Base-by-base conservation (phyloP, 2,113 vertebrate species). In the Daboia siamensis region DNA sequence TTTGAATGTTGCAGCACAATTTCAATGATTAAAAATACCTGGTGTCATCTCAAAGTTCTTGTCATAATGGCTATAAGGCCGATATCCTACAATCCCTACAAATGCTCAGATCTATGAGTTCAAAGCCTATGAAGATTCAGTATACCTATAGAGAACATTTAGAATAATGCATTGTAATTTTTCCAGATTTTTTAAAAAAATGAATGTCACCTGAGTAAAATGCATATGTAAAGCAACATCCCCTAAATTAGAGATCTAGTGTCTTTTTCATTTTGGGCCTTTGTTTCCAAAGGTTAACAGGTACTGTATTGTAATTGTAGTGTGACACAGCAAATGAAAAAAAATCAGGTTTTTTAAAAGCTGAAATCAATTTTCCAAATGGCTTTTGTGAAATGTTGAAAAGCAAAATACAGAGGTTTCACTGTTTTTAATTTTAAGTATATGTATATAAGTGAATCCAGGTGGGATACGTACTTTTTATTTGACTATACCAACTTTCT, bases 361-460 rank as follows among this genome's bases (percentile, higher is more conserved):
- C 57, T 86, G 95, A 95, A 96, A 97, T 97, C 97, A 97, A 98
- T 97, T 98, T 97, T 93, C 96, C 94, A 96, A 97, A 97, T 96
- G 95, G 95, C 96, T 94, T 95, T 95, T 97, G 96, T 97, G 97
- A 97, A 97, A 96, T 96, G 96, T 96, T 97, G 97, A 97, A 97
- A 97, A 95, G 95, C 97, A 96, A 95, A 97, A 97, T 97, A 98
- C 97, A 97, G 97, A 97, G 96, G 97, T 98, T 98, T 97, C 94
- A 33, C 91, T 96, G 96, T 94, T 95, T 96, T 97, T 97, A 96
- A 96, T 97, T 97, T 97, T 94, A 97, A 69, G 39, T 80, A 39
- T 80, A 39, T 80, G 15, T 80, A 94, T 95, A 94, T 97, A 98
- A 98, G 95, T 95, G 95, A 95, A 97, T 95, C 96, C 98, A 98